Evolutionary conservation across 2,797 vertebrate species (phyloP), one percentile per base, ranked within the genome.

Genomic region (Lerista edwardsae): DNA sequence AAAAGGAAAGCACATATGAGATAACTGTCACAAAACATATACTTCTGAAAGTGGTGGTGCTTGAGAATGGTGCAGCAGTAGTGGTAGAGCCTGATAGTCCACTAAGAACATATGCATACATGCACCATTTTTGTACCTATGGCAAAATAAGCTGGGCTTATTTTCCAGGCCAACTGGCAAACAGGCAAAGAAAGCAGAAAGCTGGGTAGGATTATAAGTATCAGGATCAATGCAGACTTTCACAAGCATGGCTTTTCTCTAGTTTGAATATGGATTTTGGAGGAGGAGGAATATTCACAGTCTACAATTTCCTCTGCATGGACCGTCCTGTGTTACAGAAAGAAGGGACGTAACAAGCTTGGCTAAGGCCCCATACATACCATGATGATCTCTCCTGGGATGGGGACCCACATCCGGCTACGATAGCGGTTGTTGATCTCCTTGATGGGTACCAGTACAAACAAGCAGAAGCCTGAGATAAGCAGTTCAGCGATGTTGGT

Each of bases 371-470:
- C 29, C 17, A 3, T 27, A 81, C 84, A 27, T 88, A 95, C 95
- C 94, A 95, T 90, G 84, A 94, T 88, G 41, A 96, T 97, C 92
- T 98, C 98, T 87, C 97, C 97, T 0, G 98, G 98, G 80, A 98
- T 98, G 2, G 97, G 98, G 4, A 97, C 97, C 29, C 97, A 96
- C 44, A 98, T 94, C 69, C 94, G 96, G 82, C 96, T 94, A n/a
- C 96, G 96, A 89, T 95, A 98, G n/a, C 97, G 96, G 47, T 94
- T 96, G 94, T 98, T 98, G 92, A 98, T 83, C 90, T 98, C 98
- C 90, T 98, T 98, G n/a, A 98, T 96, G 2, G 97, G 97, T 79
- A 98, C 96, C 80, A 98, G 95, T 68, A 97, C 73, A 1, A 95
- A 95, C 93, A 98, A 92, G 91, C 98, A 98, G 83, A 97, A 94